phyloP scores from a whole-genome alignment of 1,140 invertebrate genomes.

The Drosophila sp. region DNA sequence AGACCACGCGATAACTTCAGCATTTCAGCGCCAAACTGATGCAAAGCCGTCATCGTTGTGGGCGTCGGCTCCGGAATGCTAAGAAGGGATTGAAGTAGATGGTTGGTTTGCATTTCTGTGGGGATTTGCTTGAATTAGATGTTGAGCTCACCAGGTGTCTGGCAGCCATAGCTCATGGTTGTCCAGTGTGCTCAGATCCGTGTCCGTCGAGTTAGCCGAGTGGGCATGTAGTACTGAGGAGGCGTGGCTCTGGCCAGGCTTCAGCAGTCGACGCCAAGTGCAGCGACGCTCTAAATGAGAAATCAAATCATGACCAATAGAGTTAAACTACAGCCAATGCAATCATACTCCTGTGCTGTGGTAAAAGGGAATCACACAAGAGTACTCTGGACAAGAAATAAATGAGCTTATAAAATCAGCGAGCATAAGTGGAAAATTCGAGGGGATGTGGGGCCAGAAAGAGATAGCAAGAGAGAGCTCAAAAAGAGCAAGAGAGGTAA shows the following conservation, averaged over 20 bases:
- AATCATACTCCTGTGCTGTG: slow-evolving; percentile 9
- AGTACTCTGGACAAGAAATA: slow-evolving; percentile 24
- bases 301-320: slow-evolving; percentile 18
- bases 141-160: slow-evolving; percentile 87
- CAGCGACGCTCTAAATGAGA: slow-evolving; percentile 86
- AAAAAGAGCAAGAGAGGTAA: too few species aligned
- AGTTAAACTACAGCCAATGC: slow-evolving; percentile 36
- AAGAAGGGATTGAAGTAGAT: slow-evolving; percentile 13
- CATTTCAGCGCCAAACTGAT: slow-evolving; percentile 93
- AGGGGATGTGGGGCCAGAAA: too few species aligned
- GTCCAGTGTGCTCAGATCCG: slow-evolving; percentile 91
- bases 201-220: slow-evolving; percentile 91
- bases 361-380: slow-evolving; percentile 45
- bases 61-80: slow-evolving; percentile 88
- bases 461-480: too few species aligned
- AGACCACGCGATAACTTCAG: slow-evolving; percentile 91
- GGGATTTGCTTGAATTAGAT: neutral
- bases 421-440: neutral
- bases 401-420: slow-evolving; percentile 52
- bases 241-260: slow-evolving; percentile 82
- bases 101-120: slow-evolving; percentile 10
- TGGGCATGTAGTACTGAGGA: slow-evolving; percentile 88
- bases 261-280: slow-evolving; percentile 88
- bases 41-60: slow-evolving; percentile 91
- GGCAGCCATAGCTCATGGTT: slow-evolving; percentile 92